Conservation (phyloP, 2,113 vertebrate genomes). For the Geothlypis trichas region DNA sequence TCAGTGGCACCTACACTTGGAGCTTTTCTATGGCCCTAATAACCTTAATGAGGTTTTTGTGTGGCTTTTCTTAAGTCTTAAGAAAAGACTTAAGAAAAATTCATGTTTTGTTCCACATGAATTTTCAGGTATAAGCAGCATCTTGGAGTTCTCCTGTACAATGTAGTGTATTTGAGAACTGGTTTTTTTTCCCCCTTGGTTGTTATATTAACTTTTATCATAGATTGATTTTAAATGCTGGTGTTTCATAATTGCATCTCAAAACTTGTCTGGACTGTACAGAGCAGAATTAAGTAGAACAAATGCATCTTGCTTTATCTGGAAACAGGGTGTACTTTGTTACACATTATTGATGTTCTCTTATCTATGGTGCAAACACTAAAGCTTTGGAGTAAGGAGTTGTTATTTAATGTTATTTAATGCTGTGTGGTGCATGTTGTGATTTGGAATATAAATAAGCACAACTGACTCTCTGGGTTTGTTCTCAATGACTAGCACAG, state of each 20-base stretch:
- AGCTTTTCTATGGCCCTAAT: neutral
- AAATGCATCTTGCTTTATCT: constrained; percentile 1
- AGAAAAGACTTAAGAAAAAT: too few relatives aligned
- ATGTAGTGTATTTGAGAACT: neutral
- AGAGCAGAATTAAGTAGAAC: neutral
- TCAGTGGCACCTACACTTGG: neutral
- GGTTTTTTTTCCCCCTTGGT: neutral
- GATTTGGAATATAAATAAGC: neutral
- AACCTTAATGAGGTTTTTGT: neutral
- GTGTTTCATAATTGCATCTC: neutral
- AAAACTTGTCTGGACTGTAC: neutral
- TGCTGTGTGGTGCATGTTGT: neutral
- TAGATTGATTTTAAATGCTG: neutral
- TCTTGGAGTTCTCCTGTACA: accelerated
- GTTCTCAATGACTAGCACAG: neutral
- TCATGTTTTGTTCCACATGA: neutral
- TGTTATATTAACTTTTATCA: neutral
- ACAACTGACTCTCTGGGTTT: neutral
- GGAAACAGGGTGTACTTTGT: neutral
- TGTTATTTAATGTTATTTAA: neutral
- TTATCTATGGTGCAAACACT: neutral
- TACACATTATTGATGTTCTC: neutral
- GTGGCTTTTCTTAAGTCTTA: neutral
- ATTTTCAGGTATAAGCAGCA: neutral
- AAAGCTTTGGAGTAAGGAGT: neutral